phyloP scores from a whole-genome alignment of 2,113 vertebrate species.

The Amazona vittata region DNA sequence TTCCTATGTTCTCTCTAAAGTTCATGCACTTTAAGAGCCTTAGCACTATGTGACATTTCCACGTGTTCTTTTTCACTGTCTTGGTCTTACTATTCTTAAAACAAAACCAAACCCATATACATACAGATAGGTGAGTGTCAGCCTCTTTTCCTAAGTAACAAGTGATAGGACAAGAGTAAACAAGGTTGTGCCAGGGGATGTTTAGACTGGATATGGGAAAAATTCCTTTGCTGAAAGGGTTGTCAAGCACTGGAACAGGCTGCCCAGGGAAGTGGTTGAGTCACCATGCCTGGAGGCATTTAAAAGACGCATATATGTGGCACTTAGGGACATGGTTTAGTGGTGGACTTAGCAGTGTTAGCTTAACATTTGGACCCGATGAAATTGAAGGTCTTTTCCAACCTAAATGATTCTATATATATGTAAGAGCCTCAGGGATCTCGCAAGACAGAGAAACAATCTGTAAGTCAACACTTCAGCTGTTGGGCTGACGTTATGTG shows the following conservation, averaged over 20 bases:
- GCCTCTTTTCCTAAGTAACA: too few relatives aligned
- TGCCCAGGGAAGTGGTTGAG: neutral
- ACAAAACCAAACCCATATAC: neutral
- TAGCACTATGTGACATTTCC: neutral
- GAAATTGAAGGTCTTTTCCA: neutral
- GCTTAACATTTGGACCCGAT: neutral
- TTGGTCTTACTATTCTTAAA: neutral
- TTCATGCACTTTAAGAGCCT: neutral
- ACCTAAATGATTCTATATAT: neutral
- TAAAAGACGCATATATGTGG: neutral
- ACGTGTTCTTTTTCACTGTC: neutral
- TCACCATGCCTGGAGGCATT: neutral
- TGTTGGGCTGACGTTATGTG: neutral
- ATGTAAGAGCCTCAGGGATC: neutral
- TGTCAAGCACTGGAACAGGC: neutral
- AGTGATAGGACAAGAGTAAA: neutral
- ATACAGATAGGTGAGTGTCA: neutral
- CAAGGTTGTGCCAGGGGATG: neutral
- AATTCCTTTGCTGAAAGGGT: neutral
- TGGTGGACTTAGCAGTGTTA: neutral
- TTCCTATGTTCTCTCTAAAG: neutral
- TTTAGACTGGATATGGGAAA: neutral
- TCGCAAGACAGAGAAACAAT: neutral
- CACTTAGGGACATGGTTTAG: neutral
- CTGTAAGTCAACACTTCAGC: neutral